Evolutionary conservation across 2,888 invertebrate genomes (phyloP), one percentile per base, ranked within the genome.

Genomic region (Anoplius nigerrimus): DNA sequence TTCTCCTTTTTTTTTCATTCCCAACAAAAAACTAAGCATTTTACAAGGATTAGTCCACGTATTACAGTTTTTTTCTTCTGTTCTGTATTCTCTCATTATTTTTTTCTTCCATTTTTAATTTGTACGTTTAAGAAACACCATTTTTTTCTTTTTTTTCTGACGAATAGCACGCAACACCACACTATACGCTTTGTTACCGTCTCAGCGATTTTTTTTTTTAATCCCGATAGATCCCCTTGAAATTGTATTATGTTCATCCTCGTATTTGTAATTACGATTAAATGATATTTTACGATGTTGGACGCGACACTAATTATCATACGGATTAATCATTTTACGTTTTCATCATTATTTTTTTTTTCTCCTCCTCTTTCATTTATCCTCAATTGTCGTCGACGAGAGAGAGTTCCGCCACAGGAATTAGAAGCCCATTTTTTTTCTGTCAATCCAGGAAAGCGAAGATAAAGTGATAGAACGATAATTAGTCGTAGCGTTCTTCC

Each of bases 11-110:
- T 84, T 76, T 69, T 81, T 80, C 81, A 86, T 83, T 84, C 80
- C 85, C 81, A 88, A 88, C 87, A 84, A 87, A 34, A 34, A 87
- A 86, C 84, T 76, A 85, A 87, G 86, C 86, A 82, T 86, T 86
- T 86, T 84, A 84, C 82, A 83, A 83, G 82, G 80, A 78, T 85
- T 83, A 81, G 83, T 85, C 83, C 86, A 85, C 83, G 83, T 83
- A 74, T 82, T 82, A 82, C 78, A 76, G 79, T 83, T 82, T 80
- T 76, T 76, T 67, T 55, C 64, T 72, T 77, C 79, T 77, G 72
- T 68, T 72, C 55, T 66, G 62, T 74, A 52, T 71, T 56, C 56
- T 58, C 55, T 52, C 48, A 45, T 27, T n/a, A n/a, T n/a, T 69
- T 66, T 72, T 76, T 65, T 66, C 54, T 70, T 70, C 74, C 63